Evolutionary conservation across 1,140 invertebrate genomes (phyloP), one percentile per base, ranked within the genome.

Genomic region (Drosophila repletoides): DNA sequence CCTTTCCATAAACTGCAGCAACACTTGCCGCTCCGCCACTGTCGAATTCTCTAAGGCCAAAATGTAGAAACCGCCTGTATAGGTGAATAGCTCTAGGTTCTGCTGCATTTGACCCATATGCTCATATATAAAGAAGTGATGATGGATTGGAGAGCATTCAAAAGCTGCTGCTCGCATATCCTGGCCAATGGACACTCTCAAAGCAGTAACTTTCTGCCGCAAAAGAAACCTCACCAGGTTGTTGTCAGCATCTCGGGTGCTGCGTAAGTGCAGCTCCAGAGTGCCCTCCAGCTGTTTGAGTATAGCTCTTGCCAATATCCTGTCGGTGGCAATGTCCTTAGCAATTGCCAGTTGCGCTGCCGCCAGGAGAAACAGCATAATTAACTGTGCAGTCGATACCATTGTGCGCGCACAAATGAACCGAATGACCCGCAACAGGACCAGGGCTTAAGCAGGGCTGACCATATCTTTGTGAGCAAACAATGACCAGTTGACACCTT

Each of bases 401-500:
- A 83, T 83, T 67, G 64, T 73, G 14, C 22, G 48, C 21, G 48
- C 55, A n/a, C n/a, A 64, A 83, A 74, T 83, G 79, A 71, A 43
- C 29, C 31, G 6, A 28, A 19, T 52, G 31, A 34, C 46, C 55
- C n/a, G 14, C 15, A 4, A 17, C 52, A 46, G 55, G 41, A 72
- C 81, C 52, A 46, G 55, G 41, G 76, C 81, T 80, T 79, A 36
- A 28, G 19, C 34, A 10, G 22, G 9, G 12, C 9, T 22, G 51
- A 33, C 45, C 12, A 14, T 66, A 60, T 53, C 58, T 53, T 17
- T 56, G 46, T 24, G 43, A 36, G 34, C 61, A 66, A 60, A 56
- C 36, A 53, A 64, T 34, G 31, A 17, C 31, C 28, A 28, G 22
- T 51, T 76, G 59, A 70, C 73, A 76, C 60, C 79, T 74, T 33